These are phyloP conservation scores for Sebastes umbrosus DNA, from an alignment of 2,797 vertebrate species.

Conservation along the genomic window DNA sequence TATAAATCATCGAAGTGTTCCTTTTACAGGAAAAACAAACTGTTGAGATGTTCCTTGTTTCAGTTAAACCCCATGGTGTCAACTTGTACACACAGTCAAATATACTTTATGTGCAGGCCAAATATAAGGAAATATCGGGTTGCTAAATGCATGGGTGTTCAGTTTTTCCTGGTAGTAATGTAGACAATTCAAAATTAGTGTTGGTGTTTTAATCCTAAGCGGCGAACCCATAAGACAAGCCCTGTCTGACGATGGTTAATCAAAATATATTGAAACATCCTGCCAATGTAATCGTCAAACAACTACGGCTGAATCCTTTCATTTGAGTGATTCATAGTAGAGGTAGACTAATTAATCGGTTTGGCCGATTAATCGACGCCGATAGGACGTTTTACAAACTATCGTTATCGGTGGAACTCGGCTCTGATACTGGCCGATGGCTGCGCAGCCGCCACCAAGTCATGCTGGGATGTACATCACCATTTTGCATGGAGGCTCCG, in stretches of 20 bases:
- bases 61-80: background rate
- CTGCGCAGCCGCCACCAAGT: too few relatives aligned
- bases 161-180: background rate
- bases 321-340: background rate
- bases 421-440: too few relatives aligned
- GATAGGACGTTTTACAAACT: too few relatives aligned
- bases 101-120: background rate
- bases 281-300: background rate
- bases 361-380: too few relatives aligned
- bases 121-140: fast-evolving
- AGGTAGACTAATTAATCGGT: too few relatives aligned
- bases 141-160: background rate
- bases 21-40: conserved; percentile 33
- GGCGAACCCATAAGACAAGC: background rate
- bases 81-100: background rate
- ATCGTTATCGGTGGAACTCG: too few relatives aligned
- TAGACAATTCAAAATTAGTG: background rate
- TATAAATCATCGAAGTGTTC: conserved; percentile 57
- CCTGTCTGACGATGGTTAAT: background rate
- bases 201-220: background rate
- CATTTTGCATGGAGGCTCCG: too few relatives aligned
- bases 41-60: background rate
- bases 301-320: background rate
- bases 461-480: too few relatives aligned
- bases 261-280: background rate